Evolutionary conservation across 2,797 vertebrate species (phyloP).

Genomic region (Tenualosa ilisha): DNA sequence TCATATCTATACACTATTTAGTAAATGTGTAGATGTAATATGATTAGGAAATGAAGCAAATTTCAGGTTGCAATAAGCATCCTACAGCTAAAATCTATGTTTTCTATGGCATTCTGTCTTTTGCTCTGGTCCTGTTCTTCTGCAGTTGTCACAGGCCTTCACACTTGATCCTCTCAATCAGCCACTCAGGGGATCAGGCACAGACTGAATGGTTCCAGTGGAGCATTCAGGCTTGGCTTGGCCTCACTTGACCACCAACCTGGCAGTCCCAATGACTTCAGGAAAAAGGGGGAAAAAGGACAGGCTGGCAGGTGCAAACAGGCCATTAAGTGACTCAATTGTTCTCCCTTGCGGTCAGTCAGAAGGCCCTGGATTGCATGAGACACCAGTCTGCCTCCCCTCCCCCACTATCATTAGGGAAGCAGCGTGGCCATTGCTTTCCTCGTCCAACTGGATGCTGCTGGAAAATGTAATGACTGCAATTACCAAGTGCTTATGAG

Average conservation of each 20-base stretch:
- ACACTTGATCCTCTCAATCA: constrained; percentile 27
- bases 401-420: constrained; percentile 27
- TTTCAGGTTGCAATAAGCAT: too few species aligned
- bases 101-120: not conserved
- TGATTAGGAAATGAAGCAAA: too few species aligned
- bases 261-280: constrained; percentile 45
- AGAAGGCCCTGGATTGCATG: constrained; percentile 30
- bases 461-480: constrained; percentile 52
- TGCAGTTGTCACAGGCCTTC: constrained; percentile 10
- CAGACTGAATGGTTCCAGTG: constrained; percentile 29
- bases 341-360: constrained; percentile 35
- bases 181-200: constrained; percentile 37
- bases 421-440: constrained; percentile 47
- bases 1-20: too few species aligned
- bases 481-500: constrained; percentile 52
- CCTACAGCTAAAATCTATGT: not conserved
- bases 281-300: constrained; percentile 32
- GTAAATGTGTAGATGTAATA: too few species aligned
- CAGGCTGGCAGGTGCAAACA: constrained; percentile 53
- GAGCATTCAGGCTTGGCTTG: constrained; percentile 28
- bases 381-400: not conserved
- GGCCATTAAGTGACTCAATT: constrained; percentile 44
- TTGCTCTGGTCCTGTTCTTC: constrained; percentile 6
- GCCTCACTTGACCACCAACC: constrained; percentile 34
- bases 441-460: constrained; percentile 56